Evolutionary conservation across 2,113 vertebrate genomes (phyloP).

Genomic region (human): GRCh38 chr7:2593501-2594000

Average conservation of each 20-base stretch:
- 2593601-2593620: fast-evolving
- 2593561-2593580: fast-evolving
- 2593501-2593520: neutral
- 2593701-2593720: neutral
- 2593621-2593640: neutral
- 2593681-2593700: fast-evolving
- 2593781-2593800: fast-evolving
- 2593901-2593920: neutral
- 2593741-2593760: fast-evolving
- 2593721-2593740: neutral
- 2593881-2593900: neutral
- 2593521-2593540: too few species aligned
- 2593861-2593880: neutral
- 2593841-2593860: neutral
- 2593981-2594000: too few species aligned
- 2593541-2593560: fast-evolving
- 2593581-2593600: neutral
- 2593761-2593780: fast-evolving
- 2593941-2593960: neutral
- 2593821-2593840: neutral
- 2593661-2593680: fast-evolving
- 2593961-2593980: neutral
- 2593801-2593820: fast-evolving
- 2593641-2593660: fast-evolving
- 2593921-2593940: neutral